Conservation (phyloP, 1,140 invertebrate genomes). For the Palaemon carinicauda region DNA sequence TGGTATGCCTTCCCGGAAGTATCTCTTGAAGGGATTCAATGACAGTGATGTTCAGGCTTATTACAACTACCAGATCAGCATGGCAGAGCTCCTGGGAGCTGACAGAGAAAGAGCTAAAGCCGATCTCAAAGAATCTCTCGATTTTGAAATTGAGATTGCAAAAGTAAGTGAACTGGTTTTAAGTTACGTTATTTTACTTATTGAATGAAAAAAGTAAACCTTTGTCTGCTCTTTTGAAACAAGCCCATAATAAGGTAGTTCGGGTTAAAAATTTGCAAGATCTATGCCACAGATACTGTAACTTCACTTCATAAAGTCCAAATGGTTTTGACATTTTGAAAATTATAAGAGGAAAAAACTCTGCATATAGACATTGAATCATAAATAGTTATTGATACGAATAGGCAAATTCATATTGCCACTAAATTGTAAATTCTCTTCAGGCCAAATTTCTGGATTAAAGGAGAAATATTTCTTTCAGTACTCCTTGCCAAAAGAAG, state of each 20-base stretch:
- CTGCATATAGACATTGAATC: not conserved
- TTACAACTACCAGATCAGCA: conserved; percentile 70
- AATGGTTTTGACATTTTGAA: too few relatives aligned
- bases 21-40: conserved; percentile 79
- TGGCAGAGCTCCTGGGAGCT: conserved; percentile 87
- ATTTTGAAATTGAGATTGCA: conserved; percentile 93
- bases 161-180: conserved; percentile 74
- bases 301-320: too few relatives aligned
- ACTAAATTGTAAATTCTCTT: too few relatives aligned
- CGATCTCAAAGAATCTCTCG: conserved; percentile 83
- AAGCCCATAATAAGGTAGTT: not conserved
- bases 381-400: too few relatives aligned
- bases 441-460: not conserved
- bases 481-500: conserved; percentile 89
- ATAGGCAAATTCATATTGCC: too few relatives aligned
- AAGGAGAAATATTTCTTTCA: conserved; percentile 62
- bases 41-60: conserved; percentile 66
- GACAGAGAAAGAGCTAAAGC: conserved; percentile 73
- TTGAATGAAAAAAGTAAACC: not conserved
- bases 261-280: too few relatives aligned
- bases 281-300: not conserved
- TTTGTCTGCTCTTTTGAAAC: too few relatives aligned
- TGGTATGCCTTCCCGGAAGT: conserved; percentile 81
- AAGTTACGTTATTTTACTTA: not conserved
- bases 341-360: not conserved